phyloP scores from a whole-genome alignment of 2,888 invertebrate species.

The Papilio demoleus region DNA sequence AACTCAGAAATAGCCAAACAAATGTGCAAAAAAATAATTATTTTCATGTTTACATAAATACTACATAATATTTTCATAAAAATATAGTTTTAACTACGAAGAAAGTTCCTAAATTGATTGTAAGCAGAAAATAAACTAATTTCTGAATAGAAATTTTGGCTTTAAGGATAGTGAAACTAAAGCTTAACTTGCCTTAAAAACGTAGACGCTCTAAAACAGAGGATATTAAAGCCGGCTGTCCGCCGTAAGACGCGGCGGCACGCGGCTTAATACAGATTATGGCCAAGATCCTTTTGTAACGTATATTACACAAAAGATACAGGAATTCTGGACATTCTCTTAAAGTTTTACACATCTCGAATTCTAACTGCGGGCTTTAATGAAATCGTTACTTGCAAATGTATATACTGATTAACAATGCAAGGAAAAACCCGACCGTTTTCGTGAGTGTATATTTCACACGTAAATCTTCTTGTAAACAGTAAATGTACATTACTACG shows the following conservation, averaged over 20 bases:
- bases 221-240: conserved; percentile 20
- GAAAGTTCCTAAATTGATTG: too few species aligned
- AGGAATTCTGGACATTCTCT: conserved; percentile 17
- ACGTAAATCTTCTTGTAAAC: neutral
- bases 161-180: conserved; percentile 5
- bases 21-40: too few species aligned
- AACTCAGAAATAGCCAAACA: neutral
- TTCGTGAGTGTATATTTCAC: conserved; percentile 3
- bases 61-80: too few species aligned
- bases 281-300: conserved; percentile 26
- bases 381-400: conserved; percentile 6
- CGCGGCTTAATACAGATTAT: conserved; percentile 25
- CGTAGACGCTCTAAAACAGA: conserved; percentile 13
- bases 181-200: conserved; percentile 15
- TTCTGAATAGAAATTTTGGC: neutral
- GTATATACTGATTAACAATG: neutral
- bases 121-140: neutral
- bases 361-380: conserved; percentile 12
- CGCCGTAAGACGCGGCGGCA: conserved; percentile 21
- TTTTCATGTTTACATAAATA: too few species aligned
- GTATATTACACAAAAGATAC: conserved; percentile 13
- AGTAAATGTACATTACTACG: neutral
- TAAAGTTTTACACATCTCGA: conserved; percentile 16
- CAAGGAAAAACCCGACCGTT: neutral
- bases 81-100: too few species aligned